These are phyloP conservation scores for Tachina fera DNA, from an alignment of 2,888 invertebrate species.

Conservation along the genomic window DNA sequence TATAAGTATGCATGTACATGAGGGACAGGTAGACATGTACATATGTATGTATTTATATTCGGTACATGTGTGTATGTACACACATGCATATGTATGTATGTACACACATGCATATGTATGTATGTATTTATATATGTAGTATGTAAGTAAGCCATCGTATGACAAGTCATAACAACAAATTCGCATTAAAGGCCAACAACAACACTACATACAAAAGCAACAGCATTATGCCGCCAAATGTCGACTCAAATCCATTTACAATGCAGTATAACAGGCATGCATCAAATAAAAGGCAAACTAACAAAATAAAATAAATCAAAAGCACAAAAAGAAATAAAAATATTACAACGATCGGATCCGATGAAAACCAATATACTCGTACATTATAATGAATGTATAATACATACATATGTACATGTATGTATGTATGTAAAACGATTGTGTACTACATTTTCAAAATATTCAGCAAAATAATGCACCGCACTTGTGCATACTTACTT, in stretches of 20 bases:
- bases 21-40: no score
- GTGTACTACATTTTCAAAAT: conserved; percentile 28
- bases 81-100: no score
- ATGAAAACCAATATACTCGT: conserved; percentile 25
- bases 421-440: background rate
- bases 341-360: conserved; percentile 6
- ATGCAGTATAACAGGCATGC: conserved; percentile 42
- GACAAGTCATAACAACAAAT: conserved; percentile 61
- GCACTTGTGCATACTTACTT: background rate
- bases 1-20: background rate
- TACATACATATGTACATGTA: no score
- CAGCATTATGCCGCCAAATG: conserved; percentile 58
- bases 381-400: no score
- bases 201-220: conserved; percentile 12
- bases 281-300: conserved; percentile 30
- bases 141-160: conserved; percentile 64
- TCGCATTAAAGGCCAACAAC: conserved; percentile 10
- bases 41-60: no score
- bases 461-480: background rate
- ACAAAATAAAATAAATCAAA: conserved; percentile 30
- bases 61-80: no score
- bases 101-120: no score
- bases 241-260: conserved; percentile 59
- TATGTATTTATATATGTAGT: background rate
- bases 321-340: conserved; percentile 1